These are phyloP conservation scores for Wiebesia pumilae DNA, from an alignment of 1,140 invertebrate species.

Conservation along the genomic window DNA sequence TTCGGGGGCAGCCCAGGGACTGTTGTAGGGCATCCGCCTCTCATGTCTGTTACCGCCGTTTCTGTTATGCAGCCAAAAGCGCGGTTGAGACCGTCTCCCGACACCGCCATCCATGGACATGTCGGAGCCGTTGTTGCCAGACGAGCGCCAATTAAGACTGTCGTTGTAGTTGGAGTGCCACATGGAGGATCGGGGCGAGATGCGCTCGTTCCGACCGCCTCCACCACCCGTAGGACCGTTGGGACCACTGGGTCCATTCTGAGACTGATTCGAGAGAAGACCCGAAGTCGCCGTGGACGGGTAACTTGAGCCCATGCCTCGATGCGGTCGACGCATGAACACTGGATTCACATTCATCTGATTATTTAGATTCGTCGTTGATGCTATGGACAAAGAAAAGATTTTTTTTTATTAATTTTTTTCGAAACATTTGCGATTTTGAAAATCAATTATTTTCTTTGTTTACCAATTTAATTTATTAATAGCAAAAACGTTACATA, in stretches of 20 bases:
- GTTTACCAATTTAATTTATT: neutral
- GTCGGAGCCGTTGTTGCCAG: neutral
- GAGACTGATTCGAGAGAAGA: slow-evolving; percentile 44
- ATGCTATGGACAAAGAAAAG: slow-evolving; percentile 3
- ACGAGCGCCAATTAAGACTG: slow-evolving; percentile 26
- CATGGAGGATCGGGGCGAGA: slow-evolving; percentile 45
- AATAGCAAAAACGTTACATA: neutral
- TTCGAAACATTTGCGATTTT: neutral
- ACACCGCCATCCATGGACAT: slow-evolving; percentile 13
- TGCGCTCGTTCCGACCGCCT: slow-evolving; percentile 40
- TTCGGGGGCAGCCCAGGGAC: slow-evolving; percentile 46
- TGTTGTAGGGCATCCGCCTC: slow-evolving; percentile 33
- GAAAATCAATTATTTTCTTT: neutral
- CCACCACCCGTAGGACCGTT: neutral
- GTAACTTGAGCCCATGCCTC: slow-evolving; percentile 21
- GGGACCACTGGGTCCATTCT: slow-evolving; percentile 12
- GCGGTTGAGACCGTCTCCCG: slow-evolving; percentile 7
- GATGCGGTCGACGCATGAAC: slow-evolving; percentile 47
- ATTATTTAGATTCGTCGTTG: slow-evolving; percentile 27
- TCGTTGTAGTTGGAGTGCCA: slow-evolving; percentile 50
- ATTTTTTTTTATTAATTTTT: neutral
- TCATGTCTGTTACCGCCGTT: slow-evolving; percentile 14
- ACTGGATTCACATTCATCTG: slow-evolving; percentile 40
- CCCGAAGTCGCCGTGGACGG: slow-evolving; percentile 49
- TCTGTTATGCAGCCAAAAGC: slow-evolving; percentile 33